Base-by-base conservation (phyloP, 2,113 vertebrate genomes). In the Boleophthalmus pectinirostris region DNA sequence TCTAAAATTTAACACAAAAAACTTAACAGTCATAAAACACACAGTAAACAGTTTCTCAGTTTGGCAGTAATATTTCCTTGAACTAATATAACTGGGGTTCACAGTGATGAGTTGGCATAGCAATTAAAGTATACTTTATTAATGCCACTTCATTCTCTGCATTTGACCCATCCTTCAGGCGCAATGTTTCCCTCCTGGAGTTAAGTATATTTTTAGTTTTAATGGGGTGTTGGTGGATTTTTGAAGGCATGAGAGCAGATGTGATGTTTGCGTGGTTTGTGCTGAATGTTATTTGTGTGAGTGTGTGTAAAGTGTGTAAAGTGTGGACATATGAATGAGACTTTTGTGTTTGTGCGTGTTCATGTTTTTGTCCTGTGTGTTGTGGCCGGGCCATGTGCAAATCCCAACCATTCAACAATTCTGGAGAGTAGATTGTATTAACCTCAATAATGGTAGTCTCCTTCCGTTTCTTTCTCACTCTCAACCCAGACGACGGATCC, bases 371-470 rank as follows among this genome's bases (percentile, higher is more conserved):
- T 85, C 78, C 88, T 96, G 29, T 64, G 61, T 64, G 29, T 64
- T 64, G 58, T 61, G 96, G 95, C 96, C 92, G 94, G 96, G 96
- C 95, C 94, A 94, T 94, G 94, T 97, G 92, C 96, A 97, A 98
- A 96, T 95, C 96, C 96, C 95, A 98, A 98, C 90, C 94, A 97
- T 98, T 97, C 97, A 99, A 99, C 94, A 97, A 93, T 99, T 94
- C 96, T 98, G 96, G 96, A 99, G 97, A 97, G 97, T 99, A 98
- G 97, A 99, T 99, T 95, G 96, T 98, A 99, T 99, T 99, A 98
- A 99, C 96, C 97, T 99, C 96, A 98, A 98, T 99, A 98, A 99
- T 99, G 95, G 96, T 96, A 98, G 98, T 99, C 92, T 99, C 98
- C 93, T 99, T 99, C 96, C 97, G 94, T 86, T 99, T 99, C 93